Percentiles rank a stretch among this genome's conserved stretches.
Evolutionary conservation across 2,113 vertebrate species (phyloP).

Genomic region (Syngnathus scovelli): DNA sequence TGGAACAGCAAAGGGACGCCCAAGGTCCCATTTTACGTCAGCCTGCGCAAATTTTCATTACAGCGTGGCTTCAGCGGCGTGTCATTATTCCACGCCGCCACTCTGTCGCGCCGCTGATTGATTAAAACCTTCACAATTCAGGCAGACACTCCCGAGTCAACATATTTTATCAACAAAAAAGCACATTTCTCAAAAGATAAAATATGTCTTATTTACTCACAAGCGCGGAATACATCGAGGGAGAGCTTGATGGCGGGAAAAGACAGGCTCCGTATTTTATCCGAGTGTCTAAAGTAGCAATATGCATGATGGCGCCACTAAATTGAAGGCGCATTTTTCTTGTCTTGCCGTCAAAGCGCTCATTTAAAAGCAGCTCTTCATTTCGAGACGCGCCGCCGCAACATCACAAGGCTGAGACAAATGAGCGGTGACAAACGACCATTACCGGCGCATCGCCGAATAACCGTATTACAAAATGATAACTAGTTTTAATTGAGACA

Average conservation of each 20-base stretch:
- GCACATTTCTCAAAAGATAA: conserved; percentile 32
- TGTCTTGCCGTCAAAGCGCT: conserved; percentile 29
- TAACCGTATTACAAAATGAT: conserved; percentile 41
- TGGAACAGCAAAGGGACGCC: neutral
- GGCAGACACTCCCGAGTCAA: conserved; percentile 12
- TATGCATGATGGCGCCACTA: neutral
- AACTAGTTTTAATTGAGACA: conserved; percentile 46
- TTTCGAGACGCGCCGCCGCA: conserved; percentile 16
- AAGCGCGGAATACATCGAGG: conserved; percentile 7
- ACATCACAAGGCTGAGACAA: conserved; percentile 27
- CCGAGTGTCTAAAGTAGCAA: neutral
- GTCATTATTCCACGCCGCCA: conserved; percentile 29
- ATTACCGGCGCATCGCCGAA: conserved; percentile 46
- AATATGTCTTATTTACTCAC: conserved; percentile 43
- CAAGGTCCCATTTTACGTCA: conserved; percentile 3
- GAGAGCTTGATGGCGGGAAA: neutral
- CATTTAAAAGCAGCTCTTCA: conserved; percentile 48
- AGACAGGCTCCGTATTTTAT: neutral
- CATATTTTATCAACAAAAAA: conserved; percentile 20
- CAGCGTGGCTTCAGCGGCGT: neutral
- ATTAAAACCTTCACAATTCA: conserved; percentile 36
- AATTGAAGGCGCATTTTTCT: conserved; percentile 12
- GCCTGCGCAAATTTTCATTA: conserved; percentile 3
- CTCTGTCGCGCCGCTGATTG: conserved; percentile 13
- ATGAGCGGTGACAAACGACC: conserved; percentile 55